Evolutionary conservation across 2,888 invertebrate species (phyloP), one percentile per base, ranked within the genome.

Genomic region (Amphiduros pacificus): DNA sequence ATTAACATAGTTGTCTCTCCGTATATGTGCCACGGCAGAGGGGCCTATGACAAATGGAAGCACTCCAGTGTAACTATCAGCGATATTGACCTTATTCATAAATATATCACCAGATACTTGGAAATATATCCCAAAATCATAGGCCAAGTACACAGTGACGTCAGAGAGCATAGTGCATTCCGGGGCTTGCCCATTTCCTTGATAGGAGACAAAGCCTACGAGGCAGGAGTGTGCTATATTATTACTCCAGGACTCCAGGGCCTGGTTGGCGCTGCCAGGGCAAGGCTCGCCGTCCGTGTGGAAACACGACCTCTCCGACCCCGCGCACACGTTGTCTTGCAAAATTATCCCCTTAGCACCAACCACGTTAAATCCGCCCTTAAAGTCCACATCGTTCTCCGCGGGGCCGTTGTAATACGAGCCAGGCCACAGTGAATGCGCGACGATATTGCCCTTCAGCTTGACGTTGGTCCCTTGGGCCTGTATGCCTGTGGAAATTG

Each of bases 111-210:
- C 48, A 4, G 61, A 55, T 1, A 22, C 44, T 20, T 72, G 65
- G 48, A 60, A 53, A 60, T 77, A 81, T 3, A 80, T 52, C 1
- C 79, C 80, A 64, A 62, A 75, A 53, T 78, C 75, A 20, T 60
- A 66, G 54, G 63, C 69, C 58, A 74, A 76, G 70, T 72, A 76
- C 2, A 71, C 40, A 0, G 67, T 67, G 52, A 78, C 76, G 22
- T 71, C 71, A 17, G 71, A 57, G 17, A n/a, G 22, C 44, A 44
- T 44, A 22, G 44, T 24, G n/a, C 24, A 40, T 36, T 32, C 31
- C 31, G 48, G 14, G 22, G 31, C 5, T 2, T 32, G 31, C 2
- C 24, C 29, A 2, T 14, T 27, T 4, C 5, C 20, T 9, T 28
- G 17, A 9, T 50, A 24, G 29, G 24, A 29, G 28, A 29, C 36